Base-by-base conservation (phyloP, 2,888 invertebrate species). In the Drosophila bunnanda region DNA sequence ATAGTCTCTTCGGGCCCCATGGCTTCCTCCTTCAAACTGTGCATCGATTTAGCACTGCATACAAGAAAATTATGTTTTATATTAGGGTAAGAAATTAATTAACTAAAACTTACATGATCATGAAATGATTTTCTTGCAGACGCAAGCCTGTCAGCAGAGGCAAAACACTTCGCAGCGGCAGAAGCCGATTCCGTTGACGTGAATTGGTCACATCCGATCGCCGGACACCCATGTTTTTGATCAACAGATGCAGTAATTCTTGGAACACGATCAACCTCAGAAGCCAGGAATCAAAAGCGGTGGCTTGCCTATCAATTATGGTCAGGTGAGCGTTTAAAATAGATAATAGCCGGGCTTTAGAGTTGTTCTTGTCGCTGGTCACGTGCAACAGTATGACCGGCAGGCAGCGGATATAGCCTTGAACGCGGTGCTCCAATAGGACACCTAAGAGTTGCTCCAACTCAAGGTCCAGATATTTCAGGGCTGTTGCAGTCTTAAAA, bases 301-400 rank as follows among this genome's bases (percentile, higher is more conserved):
- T 58, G 9, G 55, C 56, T 13, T 86, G 34, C 0, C 12, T n/a
- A 0, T 72, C 52, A 1, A 83, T 22, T 8, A 75, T 43, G 1
- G 39, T 20, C 30, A 88, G 7, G 43, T 82, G 83, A 12, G 60
- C 46, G 7, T 44, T 32, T 7, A 85, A 2, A 0, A 68, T 53
- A 8, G 4, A 3, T 4, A 32, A 7, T 6, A 58, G 12, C 8
- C 60, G 56, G 6, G 43, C 70, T 3, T 34, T 67, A 0, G 10
- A 44, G 2, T 12, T 12, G n/a, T 10, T 6, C 9, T 77, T 6
- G 7, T 77, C 69, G n/a, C 48, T 69, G 46, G 20, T 43, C 4
- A 82, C 25, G 39, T 80, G 73, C 64, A 86, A 15, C 9, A 65
- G 53, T 7, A 86, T 73, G 32, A 82, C 44, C 7, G 83, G 25